Base-by-base conservation (phyloP, 2,797 vertebrate genomes). In the Halcyon badia region DNA sequence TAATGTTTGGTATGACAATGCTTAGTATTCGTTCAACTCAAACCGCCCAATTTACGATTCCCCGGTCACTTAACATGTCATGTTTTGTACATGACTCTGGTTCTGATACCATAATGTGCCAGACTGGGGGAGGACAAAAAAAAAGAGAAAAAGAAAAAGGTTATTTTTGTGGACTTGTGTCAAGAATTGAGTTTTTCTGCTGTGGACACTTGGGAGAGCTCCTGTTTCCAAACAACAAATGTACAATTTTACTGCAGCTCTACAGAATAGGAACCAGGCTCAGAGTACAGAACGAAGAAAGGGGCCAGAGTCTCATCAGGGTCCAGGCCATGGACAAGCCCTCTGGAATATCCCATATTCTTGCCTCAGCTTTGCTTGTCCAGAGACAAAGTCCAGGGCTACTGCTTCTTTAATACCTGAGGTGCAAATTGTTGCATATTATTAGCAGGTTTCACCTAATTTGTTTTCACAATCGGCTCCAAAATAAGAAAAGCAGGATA, bases 1-100 rank as follows among this genome's bases (percentile, higher is more conserved):
- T 91, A 64, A 87, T 75, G 65, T 85, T 87, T 76, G n/a, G 68
- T 90, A 42, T 91, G 90, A 96, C 92, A 93, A 90, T 94, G 91
- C 87, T 87, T 44, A 90, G 41, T 39, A 90, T 91, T 94, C 66
- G 41, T 72, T 92, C 44, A 78, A 86, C 78, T 85, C 93, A 71
- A 83, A 96, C 75, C 8, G 16, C 81, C 92, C 88, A 91, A 83
- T 83, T 89, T 85, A 70, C 3, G 35, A 41, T 93, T 96, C 90
- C 87, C 90, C 49, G 39, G 81, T 83, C 75, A n/a, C 37, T 90
- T 76, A 58, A 37, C 6, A 0, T 71, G 64, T 11, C 25, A 10
- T 31, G 60, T 48, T 79, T 81, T 39, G 68, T 91, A 77, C 1
- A 5, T 91, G 89, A 69, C 68, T 49, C 12, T 75, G 91, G 71